Base-by-base conservation (phyloP, 1,140 invertebrate species). In the Diachasmimorpha longicaudata region DNA sequence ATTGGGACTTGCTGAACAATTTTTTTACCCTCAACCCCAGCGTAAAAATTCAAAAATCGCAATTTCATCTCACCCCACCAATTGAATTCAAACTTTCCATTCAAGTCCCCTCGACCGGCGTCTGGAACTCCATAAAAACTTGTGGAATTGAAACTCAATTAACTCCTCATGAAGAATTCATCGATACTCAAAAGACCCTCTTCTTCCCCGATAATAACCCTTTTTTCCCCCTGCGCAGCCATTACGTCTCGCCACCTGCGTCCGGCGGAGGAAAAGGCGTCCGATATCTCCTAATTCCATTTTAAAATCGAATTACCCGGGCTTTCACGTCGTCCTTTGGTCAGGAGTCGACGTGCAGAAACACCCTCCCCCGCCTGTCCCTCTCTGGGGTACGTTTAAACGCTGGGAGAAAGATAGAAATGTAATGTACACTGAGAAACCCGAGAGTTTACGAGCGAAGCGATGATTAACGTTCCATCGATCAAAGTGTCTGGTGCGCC, bases 391-490 rank as follows among this genome's bases (percentile, higher is more conserved):
- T 58, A 66, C 25, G 25, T 68, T 37, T 37, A 68, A 68, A 39
- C n/a, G 36, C 11, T 11, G 5, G 42, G 68, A 70, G 37, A 70
- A 46, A 23, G 39, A 70, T 44, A 23, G 37, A 44, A 48, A 70
- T 4, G 11, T 23, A 70, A 36, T 31, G 44, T 58, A 48, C 21
- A 48, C 46, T n/a, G 21, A 37, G 21, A 55, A 52, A 52, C n/a
- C n/a, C n/a, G 8, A 19, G 23, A 52, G 19, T 55, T 74, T 63
- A 46, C 44, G 68, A 68, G 52, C 52, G 69, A 66, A 46, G 52
- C 55, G 69, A 79, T 79, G 78, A 79, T 79, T 79, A 79, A 79
- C 78, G 75, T 77, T 48, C 75, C 70, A 79, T 79, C 78, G 75
- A 77, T 79, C 78, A 79, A 79, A 77, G 78, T 63, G 72, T 3